Evolutionary conservation across 1,140 invertebrate genomes (phyloP), one percentile per base, ranked within the genome.

Genomic region (Conopomorpha cramerella): DNA sequence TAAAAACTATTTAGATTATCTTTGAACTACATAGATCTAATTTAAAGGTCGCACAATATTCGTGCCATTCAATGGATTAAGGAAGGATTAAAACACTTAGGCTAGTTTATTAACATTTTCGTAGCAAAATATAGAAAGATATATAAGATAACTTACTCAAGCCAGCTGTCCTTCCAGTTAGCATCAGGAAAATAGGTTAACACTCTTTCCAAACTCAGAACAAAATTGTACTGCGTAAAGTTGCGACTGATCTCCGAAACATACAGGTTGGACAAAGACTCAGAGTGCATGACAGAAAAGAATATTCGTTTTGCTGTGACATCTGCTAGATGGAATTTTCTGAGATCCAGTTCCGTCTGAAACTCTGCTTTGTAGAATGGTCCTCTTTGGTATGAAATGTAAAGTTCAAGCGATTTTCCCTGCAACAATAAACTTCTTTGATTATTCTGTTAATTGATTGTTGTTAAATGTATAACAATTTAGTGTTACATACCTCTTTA

Each of bases 271-370:
- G 89, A 83, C 3, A 84, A 53, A 3, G 80, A 84, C 29, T 86
- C 81, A 2, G 86, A 84, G 62, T 95, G 92, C 58, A 86, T 86
- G n/a, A 92, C 88, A 46, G 90, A 90, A 28, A 95, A 82, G 53
- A 96, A 87, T 32, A 91, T 81, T 71, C 91, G 82, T 43, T 85
- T 86, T 43, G 88, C 85, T 6, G 87, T 86, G 0, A 93, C 88
- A 60, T 96, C 93, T 2, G 87, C 89, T 16, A 96, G 84, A 55
- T 91, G 90, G 61, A 87, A 95, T 43, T 90, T 86, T 52, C 76
- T 79, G 8, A 82, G 73, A 11, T 84, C 73, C 3, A 88, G 52
- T 41, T 85, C 81, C 0, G 85, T 84, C 34, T 90, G 85, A 59
- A 96, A 94, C 30, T 85, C 61, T 0, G 92, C 90, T 42, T 81